Conservation (phyloP, 2,797 vertebrate genomes). For the Eremophila alpestris region DNA sequence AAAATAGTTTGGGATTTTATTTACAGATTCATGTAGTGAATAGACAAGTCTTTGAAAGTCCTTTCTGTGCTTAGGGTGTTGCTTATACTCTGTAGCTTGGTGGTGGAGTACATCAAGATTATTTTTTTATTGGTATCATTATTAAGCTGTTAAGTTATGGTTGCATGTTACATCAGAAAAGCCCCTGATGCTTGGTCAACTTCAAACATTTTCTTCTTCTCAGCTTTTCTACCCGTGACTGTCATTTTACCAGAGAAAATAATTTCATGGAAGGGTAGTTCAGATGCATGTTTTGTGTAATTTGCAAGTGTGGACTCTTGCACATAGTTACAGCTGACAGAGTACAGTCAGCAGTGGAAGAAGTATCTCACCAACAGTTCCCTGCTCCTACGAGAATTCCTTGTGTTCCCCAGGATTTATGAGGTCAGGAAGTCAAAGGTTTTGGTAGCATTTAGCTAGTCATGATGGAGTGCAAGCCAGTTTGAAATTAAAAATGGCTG, state of each 20-base stretch:
- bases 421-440: neutral
- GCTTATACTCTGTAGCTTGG: neutral
- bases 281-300: neutral
- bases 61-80: neutral
- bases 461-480: neutral
- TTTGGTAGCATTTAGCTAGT: neutral
- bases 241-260: constrained; percentile 7
- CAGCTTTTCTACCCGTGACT: neutral
- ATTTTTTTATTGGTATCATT: neutral
- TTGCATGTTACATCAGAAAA: neutral
- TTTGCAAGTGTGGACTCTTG: neutral
- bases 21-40: neutral
- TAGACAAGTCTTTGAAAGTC: neutral
- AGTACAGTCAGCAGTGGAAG: neutral
- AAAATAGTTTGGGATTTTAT: neutral
- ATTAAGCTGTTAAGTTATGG: neutral
- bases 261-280: constrained; percentile 41
- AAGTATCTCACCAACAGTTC: neutral
- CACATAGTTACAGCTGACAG: neutral
- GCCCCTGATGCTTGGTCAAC: neutral
- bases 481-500: neutral
- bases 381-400: neutral
- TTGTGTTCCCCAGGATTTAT: neutral
- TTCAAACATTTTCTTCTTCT: neutral
- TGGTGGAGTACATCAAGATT: neutral